Base-by-base conservation (phyloP, 1,140 invertebrate species). In the Drosophila repleta region DNA sequence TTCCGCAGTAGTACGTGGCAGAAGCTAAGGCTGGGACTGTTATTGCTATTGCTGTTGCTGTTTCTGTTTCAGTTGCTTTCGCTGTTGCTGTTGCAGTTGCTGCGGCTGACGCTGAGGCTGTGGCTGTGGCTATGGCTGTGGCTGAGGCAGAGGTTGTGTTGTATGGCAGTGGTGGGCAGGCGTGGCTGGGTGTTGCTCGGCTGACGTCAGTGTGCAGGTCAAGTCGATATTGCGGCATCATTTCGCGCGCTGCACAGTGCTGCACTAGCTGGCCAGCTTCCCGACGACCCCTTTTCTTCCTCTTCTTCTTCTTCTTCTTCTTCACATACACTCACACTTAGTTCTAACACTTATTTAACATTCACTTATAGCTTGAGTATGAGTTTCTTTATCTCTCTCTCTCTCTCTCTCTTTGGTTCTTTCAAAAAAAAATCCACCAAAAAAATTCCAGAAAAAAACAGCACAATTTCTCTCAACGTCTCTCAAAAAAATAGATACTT, bases 181-280 rank as follows among this genome's bases (percentile, higher is more conserved):
- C 52, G 52, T 37, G 52, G 39, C 52, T 55, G 26, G 15, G 26
- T 68, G 56, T 46, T 37, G 24, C 39, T 56, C 41, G 56, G 57
- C 49, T 68, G 66, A 67, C 69, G 63, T 74, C 57, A 45, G 63
- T 68, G 56, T 62, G 70, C 70, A 61, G 49, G 39, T 68, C 29
- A 35, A 46, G 70, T 68, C 57, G 64, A 60, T 43, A 56, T 61
- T 68, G 56, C 55, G 56, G 70, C 64, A 68, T 73, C 57, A 60
- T 73, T 68, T 68, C 69, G 69, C 56, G 65, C 70, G 60, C 37
- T 45, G 58, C 55, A 58, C 39, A 43, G 39, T 43, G 39, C 11
- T 55, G 66, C 56, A 29, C 17, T 58, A 48, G 55, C 69, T 53
- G 69, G 29, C 55, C 63, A 49, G 62, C 62, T 45, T 52, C 53